phyloP scores from a whole-genome alignment of 2,113 vertebrate genomes.

The Heterocephalus glaber region DNA sequence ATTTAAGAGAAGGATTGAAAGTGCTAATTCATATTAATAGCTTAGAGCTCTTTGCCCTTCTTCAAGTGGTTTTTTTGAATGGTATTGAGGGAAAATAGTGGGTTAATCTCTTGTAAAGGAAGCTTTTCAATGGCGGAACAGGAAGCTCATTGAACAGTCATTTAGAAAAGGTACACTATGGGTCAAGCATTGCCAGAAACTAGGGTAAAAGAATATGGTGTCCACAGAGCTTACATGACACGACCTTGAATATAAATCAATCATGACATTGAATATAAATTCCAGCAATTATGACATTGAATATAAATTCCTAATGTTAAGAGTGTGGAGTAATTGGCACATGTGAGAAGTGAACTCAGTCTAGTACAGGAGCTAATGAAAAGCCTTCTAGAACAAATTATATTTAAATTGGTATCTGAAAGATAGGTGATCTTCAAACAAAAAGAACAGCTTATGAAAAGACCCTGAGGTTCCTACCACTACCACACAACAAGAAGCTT shows the following conservation, averaged over 20 bases:
- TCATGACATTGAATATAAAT: neutral
- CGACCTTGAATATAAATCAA: neutral
- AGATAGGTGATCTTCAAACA: neutral
- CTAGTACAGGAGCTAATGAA: neutral
- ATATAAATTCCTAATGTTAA: neutral
- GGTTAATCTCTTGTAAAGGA: neutral
- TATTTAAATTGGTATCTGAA: neutral
- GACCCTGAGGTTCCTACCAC: neutral
- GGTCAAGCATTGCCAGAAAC: neutral
- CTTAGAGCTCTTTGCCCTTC: no score
- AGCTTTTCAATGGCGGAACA: neutral
- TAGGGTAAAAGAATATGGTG: neutral
- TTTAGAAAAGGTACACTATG: neutral
- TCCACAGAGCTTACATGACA: neutral
- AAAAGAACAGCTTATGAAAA: neutral
- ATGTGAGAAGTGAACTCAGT: neutral
- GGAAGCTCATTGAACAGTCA: neutral
- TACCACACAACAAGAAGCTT: neutral
- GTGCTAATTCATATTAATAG: no score
- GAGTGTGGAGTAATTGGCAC: neutral
- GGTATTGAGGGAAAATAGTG: no score
- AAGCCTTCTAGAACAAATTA: neutral
- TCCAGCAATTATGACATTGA: neutral
- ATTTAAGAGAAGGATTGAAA: no score
- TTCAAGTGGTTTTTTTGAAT: no score